Evolutionary conservation across 1,140 invertebrate genomes (phyloP).

Genomic region (Drosophila ambigua): DNA sequence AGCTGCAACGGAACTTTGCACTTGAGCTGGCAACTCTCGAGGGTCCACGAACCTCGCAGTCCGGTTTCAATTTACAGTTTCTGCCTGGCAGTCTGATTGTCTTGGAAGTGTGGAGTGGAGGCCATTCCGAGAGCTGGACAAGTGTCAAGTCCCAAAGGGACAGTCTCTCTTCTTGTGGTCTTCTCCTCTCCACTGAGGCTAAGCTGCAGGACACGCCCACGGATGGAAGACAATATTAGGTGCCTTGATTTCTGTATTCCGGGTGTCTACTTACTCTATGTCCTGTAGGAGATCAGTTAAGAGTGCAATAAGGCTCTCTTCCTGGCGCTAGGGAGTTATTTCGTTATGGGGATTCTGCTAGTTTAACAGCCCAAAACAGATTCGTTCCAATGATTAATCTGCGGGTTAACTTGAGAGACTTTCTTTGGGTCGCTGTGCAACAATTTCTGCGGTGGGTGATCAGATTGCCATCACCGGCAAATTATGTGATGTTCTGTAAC

Average conservation of each 20-base stretch:
- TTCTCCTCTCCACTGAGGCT: conserved; percentile 4
- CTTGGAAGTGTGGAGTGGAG: conserved; percentile 45
- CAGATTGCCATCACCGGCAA: conserved; percentile 29
- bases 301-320: no score
- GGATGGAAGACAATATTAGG: conserved; percentile 4
- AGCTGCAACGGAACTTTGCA: conserved; percentile 66
- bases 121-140: conserved; percentile 32
- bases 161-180: conserved; percentile 1
- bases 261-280: no score
- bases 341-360: no score
- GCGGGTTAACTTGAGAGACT: background rate
- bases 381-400: no score
- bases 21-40: conserved; percentile 54
- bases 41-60: conserved; percentile 39
- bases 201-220: conserved; percentile 32
- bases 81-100: conserved; percentile 35
- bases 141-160: conserved; percentile 48
- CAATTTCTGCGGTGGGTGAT: conserved; percentile 15
- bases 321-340: no score
- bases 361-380: no score
- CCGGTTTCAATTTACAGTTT: conserved; percentile 60
- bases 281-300: no score
- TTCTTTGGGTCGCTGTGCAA: background rate
- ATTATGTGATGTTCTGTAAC: conserved; percentile 44
- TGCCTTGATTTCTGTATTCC: background rate